A percentile compares a stretch with the other conserved stretches of the same genome.
These are phyloP conservation scores for Caenorhabditis japonica DNA, from an alignment of 2,888 invertebrate genomes.

Conservation along the genomic window DNA sequence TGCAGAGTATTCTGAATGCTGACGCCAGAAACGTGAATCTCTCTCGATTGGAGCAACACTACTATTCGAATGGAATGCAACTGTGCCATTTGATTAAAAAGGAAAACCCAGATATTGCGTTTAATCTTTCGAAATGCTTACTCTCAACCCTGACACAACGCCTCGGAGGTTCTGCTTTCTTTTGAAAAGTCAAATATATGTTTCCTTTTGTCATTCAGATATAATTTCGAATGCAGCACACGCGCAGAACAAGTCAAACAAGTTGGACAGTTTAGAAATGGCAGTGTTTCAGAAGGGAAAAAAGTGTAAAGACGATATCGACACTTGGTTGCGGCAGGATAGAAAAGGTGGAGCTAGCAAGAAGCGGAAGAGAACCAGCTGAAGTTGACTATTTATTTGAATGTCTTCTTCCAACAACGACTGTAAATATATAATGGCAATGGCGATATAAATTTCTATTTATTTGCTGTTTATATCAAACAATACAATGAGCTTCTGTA, in stretches of 20 bases:
- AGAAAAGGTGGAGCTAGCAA: not conserved
- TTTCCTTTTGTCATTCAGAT: constrained; percentile 32
- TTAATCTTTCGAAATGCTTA: constrained; percentile 53
- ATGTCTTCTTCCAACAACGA: too few relatives aligned
- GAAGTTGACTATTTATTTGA: constrained; percentile 1
- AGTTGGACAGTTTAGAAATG: constrained; percentile 45
- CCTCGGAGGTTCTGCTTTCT: constrained; percentile 44
- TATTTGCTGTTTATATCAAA: too few relatives aligned
- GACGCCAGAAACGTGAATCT: constrained; percentile 49
- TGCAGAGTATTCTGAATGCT: constrained; percentile 54
- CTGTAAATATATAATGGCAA: too few relatives aligned
- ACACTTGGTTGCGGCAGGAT: constrained; percentile 36
- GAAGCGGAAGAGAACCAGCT: constrained; percentile 14
- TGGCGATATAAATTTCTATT: too few relatives aligned
- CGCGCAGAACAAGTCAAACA: constrained; percentile 43
- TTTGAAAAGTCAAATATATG: too few relatives aligned
- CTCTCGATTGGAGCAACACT: constrained; percentile 38
- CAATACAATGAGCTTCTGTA: constrained; percentile 5
- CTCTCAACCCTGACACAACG: constrained; percentile 56
- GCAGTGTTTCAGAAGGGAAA: constrained; percentile 28
- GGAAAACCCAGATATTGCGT: constrained; percentile 30
- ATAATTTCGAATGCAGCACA: constrained; percentile 52
- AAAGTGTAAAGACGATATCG: constrained; percentile 38
- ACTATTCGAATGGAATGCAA: constrained; percentile 37
- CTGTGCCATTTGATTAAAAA: constrained; percentile 39